Conservation (phyloP, 2,113 vertebrate genomes). For the Dipodomys spectabilis region DNA sequence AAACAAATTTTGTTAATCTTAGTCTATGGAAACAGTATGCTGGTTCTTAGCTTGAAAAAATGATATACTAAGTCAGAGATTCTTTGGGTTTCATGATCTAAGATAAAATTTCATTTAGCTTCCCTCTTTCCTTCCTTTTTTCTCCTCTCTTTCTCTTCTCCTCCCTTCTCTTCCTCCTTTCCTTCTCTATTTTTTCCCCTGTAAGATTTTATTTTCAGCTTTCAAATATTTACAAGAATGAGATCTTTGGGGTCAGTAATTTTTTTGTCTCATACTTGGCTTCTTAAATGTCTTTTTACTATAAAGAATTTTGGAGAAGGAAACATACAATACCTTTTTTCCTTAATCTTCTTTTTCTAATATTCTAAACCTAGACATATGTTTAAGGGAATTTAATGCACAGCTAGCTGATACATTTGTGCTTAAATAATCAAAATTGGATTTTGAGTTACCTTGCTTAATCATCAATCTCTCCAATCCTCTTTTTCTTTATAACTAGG, state of each 20-base stretch:
- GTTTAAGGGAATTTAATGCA: slow-evolving; percentile 47
- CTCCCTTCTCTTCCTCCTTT: accelerated
- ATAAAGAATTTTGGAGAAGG: neutral
- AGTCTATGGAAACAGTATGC: slow-evolving; percentile 72
- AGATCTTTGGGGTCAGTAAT: slow-evolving; percentile 19
- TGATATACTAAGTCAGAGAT: slow-evolving; percentile 2
- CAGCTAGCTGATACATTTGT: slow-evolving; percentile 8
- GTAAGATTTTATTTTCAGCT: neutral
- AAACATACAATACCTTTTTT: neutral
- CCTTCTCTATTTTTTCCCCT: neutral
- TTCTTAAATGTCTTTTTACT: slow-evolving; percentile 38
- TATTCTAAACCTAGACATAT: slow-evolving; percentile 11
- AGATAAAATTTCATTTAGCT: slow-evolving; percentile 26
- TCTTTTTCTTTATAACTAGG: slow-evolving; percentile 35
- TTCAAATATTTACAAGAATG: slow-evolving; percentile 20
- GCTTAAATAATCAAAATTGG: slow-evolving; percentile 33
- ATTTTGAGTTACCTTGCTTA: slow-evolving; percentile 50
- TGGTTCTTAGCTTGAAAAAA: slow-evolving; percentile 51
- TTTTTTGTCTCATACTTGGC: neutral
- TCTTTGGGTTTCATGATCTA: slow-evolving; percentile 1
- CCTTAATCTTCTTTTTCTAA: neutral
- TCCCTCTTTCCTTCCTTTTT: neutral
- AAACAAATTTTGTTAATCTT: slow-evolving; percentile 74
- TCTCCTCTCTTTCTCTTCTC: accelerated
- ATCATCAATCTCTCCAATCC: neutral